Evolutionary conservation across 2,888 invertebrate species (phyloP).

Genomic region (Sphecodes monilicornis): DNA sequence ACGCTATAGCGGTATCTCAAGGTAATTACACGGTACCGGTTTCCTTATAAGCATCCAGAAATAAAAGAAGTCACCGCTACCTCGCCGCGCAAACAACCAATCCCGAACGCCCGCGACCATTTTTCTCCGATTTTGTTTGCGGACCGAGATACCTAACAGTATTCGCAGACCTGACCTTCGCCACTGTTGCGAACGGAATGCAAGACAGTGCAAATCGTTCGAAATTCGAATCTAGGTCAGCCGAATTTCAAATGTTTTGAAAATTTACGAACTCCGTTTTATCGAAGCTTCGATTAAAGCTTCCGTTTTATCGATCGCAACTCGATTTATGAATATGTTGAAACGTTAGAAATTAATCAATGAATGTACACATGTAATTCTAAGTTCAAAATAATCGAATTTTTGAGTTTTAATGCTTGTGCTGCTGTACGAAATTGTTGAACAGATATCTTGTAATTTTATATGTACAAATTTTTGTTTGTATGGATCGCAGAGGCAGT

Average conservation of each 20-base stretch:
- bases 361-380: no score
- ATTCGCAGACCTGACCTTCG: not conserved
- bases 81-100: slow-evolving; percentile 15
- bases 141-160: not conserved
- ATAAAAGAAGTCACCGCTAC: slow-evolving; percentile 33
- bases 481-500: not conserved
- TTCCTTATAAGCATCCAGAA: slow-evolving; percentile 58
- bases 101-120: slow-evolving; percentile 2
- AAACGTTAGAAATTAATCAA: not conserved
- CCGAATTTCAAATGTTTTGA: not conserved
- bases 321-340: not conserved
- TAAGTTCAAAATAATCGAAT: no score
- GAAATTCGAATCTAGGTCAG: not conserved
- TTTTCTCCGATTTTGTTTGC: slow-evolving; percentile 24
- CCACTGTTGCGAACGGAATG: not conserved
- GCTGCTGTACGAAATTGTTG: no score
- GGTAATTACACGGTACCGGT: slow-evolving; percentile 68
- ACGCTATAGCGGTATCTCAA: slow-evolving; percentile 66
- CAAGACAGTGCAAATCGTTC: not conserved
- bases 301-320: no score
- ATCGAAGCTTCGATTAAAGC: no score
- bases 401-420: no score
- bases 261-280: not conserved
- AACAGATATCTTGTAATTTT: not conserved
- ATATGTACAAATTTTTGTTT: not conserved